Evolutionary conservation across 2,888 invertebrate genomes (phyloP).

Genomic region (Calameuta idolon): DNA sequence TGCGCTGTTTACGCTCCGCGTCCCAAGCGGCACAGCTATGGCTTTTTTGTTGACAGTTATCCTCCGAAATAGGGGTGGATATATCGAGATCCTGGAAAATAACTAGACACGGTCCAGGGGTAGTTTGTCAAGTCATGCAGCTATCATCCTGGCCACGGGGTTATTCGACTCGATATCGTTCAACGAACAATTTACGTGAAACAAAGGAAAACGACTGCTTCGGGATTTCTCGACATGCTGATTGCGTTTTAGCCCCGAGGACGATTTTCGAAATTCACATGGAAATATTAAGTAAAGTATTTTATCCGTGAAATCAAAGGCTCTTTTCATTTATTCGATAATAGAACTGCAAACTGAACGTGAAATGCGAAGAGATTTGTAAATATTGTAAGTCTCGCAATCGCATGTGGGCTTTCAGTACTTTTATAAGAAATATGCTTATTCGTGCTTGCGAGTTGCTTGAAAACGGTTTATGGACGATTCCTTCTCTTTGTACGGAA

Average conservation of each 20-base stretch:
- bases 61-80: neutral
- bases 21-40: neutral
- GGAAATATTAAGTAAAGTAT: neutral
- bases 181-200: neutral
- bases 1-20: neutral
- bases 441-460: neutral
- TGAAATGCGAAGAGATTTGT: neutral
- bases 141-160: neutral
- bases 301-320: neutral
- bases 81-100: neutral
- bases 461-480: neutral
- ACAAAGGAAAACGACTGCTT: neutral
- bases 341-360: neutral
- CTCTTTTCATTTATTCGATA: neutral
- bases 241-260: neutral
- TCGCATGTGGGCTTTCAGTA: neutral
- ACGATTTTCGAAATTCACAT: neutral
- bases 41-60: neutral
- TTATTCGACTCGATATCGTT: neutral
- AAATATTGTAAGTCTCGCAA: neutral
- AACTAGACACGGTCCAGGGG: neutral
- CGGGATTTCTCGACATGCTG: neutral
- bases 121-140: neutral
- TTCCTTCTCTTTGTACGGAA: neutral
- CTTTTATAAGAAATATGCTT: neutral